phyloP scores from a whole-genome alignment of 2,797 vertebrate species.

The Urosaurus nigricauda region DNA sequence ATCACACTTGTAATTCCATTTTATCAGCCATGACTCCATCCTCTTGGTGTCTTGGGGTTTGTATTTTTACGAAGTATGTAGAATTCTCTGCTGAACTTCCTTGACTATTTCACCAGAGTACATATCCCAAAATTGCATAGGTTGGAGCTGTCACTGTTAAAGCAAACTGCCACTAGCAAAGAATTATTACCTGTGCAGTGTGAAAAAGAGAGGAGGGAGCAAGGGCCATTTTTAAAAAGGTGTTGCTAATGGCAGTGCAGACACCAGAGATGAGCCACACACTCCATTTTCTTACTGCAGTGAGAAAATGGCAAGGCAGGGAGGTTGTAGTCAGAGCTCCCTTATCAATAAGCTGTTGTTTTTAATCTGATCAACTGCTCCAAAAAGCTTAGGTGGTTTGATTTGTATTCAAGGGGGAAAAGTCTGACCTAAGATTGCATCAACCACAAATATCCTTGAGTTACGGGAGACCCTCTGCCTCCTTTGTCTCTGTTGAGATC shows the following conservation, averaged over 20 bases:
- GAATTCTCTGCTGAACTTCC: too few relatives aligned
- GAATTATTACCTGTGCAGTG: too few relatives aligned
- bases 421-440: not conserved
- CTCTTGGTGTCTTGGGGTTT: too few relatives aligned
- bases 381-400: not conserved
- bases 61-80: too few relatives aligned
- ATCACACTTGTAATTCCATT: too few relatives aligned
- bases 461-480: conserved; percentile 44
- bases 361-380: conserved; percentile 12
- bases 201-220: not conserved
- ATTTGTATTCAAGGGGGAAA: not conserved
- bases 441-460: conserved; percentile 36
- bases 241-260: not conserved
- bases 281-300: not conserved
- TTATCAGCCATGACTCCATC: too few relatives aligned
- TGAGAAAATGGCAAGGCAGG: too few relatives aligned
- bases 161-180: too few relatives aligned
- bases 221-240: conserved; percentile 3
- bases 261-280: not conserved
- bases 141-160: too few relatives aligned
- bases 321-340: not conserved
- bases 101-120: too few relatives aligned
- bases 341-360: not conserved
- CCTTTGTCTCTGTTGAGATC: not conserved
- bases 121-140: too few relatives aligned